Evolutionary conservation across 2,797 vertebrate species (phyloP).

Genomic region (Tapera naevia): DNA sequence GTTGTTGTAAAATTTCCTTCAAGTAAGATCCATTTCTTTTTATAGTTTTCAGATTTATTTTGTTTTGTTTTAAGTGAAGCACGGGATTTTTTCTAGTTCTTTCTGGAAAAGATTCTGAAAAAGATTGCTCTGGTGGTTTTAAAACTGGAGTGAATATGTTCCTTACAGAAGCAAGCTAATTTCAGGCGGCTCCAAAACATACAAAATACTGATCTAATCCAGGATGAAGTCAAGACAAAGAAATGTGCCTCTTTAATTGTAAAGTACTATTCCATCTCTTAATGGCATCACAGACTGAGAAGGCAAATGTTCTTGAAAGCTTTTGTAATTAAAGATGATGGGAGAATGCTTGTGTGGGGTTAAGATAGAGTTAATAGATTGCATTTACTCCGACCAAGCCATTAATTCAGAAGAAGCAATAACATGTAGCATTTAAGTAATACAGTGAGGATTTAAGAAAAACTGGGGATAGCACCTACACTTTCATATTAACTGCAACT

Average conservation of each 20-base stretch:
- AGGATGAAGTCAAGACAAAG: background rate
- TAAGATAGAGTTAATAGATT: background rate
- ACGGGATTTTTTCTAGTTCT: conserved; percentile 23
- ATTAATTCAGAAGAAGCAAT: background rate
- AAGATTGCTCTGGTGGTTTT: conserved; percentile 12
- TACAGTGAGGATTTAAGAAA: background rate
- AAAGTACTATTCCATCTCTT: background rate
- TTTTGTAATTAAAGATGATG: background rate
- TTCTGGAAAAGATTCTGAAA: conserved; percentile 26
- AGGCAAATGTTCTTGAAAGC: background rate
- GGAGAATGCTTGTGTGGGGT: background rate
- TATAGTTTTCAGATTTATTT: background rate
- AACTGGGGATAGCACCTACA: background rate
- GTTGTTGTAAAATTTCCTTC: background rate
- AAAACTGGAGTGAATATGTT: conserved; percentile 2
- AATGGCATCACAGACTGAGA: background rate
- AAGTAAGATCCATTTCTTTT: background rate
- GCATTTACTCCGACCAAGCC: background rate
- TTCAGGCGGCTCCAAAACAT: conserved; percentile 15
- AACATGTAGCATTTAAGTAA: background rate
- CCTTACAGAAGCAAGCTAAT: background rate
- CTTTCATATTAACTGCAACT: background rate
- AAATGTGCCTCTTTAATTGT: background rate
- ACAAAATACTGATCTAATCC: background rate
- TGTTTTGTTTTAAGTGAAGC: background rate